These are phyloP conservation scores for Ia io DNA, from an alignment of 2,113 vertebrate species.

Conservation along the genomic window DNA sequence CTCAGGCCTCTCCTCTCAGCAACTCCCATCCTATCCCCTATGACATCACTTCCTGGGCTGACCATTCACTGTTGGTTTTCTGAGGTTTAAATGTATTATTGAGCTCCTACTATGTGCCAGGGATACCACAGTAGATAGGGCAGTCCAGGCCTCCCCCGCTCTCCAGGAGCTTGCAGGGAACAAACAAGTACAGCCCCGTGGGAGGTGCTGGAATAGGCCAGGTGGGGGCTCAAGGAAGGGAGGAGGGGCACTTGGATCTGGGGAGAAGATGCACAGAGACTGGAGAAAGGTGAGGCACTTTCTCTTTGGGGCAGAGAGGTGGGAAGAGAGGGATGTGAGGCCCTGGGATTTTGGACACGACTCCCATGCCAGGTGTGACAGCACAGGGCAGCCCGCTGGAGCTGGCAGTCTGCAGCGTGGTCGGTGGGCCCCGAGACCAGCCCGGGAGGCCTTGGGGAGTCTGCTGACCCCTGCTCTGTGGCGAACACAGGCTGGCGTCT, in stretches of 20 bases:
- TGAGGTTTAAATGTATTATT: background rate
- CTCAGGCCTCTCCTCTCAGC: background rate
- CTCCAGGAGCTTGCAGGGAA: background rate
- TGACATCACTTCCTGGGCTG: background rate
- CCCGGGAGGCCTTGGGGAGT: background rate
- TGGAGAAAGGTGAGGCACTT: background rate
- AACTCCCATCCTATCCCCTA: background rate
- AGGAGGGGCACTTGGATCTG: background rate
- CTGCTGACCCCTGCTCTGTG: background rate
- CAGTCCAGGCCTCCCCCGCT: accelerated
- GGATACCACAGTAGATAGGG: background rate
- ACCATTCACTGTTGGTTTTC: background rate
- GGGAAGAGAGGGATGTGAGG: background rate
- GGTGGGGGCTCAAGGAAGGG: background rate
- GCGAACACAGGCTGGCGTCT: background rate
- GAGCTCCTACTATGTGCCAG: background rate
- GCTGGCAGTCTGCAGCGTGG: background rate
- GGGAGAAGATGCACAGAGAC: background rate
- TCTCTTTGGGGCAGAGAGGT: background rate
- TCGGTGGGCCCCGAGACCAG: background rate
- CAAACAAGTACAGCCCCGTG: background rate
- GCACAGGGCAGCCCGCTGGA: background rate
- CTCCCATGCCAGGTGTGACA: background rate
- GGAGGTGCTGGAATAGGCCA: background rate
- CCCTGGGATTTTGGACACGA: background rate